Conservation (phyloP, 2,113 vertebrate genomes). For the Mesembrinibis cayennensis region DNA sequence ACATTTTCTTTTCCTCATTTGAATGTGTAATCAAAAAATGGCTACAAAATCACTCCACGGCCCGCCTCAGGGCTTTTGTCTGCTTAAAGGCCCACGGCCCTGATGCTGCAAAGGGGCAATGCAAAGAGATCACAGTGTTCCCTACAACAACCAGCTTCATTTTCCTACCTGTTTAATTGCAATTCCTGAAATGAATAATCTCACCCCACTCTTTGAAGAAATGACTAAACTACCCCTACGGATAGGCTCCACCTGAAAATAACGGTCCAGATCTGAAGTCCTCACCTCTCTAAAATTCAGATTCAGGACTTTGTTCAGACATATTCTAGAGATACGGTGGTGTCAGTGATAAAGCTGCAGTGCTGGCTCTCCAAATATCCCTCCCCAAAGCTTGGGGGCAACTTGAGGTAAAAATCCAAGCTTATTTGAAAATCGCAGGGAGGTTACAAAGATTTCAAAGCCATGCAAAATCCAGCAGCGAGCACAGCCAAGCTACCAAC, state of each 20-base stretch:
- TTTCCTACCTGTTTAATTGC: not conserved
- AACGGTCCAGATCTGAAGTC: not conserved
- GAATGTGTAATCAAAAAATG: not conserved
- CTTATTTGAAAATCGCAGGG: slow-evolving; percentile 23
- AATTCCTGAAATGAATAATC: not conserved
- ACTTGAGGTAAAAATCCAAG: not conserved
- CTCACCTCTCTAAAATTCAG: not conserved
- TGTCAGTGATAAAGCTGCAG: not conserved
- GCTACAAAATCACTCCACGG: not conserved
- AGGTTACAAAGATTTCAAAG: slow-evolving; percentile 41
- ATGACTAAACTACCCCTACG: not conserved
- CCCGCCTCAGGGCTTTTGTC: fast-evolving
- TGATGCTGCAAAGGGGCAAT: not conserved
- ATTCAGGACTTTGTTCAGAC: not conserved
- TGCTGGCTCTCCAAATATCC: not conserved
- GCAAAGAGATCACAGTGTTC: not conserved
- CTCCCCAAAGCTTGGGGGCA: not conserved
- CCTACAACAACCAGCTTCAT: not conserved
- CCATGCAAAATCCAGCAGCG: slow-evolving; percentile 1
- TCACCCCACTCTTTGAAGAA: not conserved
- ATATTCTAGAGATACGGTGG: not conserved
- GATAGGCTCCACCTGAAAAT: not conserved
- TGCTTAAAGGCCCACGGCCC: not conserved
- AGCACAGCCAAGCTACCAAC: slow-evolving; percentile 22
- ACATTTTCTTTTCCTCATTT: not conserved